Percentiles rank a stretch among this genome's conserved stretches.
phyloP scores from a whole-genome alignment of 2,888 invertebrate genomes.

The Phyllotreta striolata region DNA sequence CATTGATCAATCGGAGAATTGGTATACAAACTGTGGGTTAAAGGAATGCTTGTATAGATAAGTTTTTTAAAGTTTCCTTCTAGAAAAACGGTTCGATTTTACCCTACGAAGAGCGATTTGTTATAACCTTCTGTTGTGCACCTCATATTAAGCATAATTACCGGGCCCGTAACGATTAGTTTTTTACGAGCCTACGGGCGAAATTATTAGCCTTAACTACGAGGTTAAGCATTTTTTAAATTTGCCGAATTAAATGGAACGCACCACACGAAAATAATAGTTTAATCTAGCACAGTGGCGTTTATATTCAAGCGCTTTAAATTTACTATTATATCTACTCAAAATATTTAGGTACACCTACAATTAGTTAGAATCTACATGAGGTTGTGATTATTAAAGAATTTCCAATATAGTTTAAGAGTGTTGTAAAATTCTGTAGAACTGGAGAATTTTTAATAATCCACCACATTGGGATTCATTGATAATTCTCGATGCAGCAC shows the following conservation, averaged over 20 bases:
- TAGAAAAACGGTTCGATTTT: too few species aligned
- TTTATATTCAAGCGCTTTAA: too few species aligned
- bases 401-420: too few species aligned
- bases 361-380: too few species aligned
- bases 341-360: too few species aligned
- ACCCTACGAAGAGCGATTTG: too few species aligned
- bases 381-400: too few species aligned
- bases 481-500: not conserved
- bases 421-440: not conserved
- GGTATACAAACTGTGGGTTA: too few species aligned
- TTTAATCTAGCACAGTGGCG: constrained; percentile 13
- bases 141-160: not conserved
- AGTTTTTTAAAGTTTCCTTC: too few species aligned
- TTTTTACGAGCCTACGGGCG: constrained; percentile 22
- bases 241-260: constrained; percentile 36
- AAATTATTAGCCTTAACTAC: constrained; percentile 18
- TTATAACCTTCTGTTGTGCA: constrained; percentile 11
- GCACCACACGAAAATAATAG: constrained; percentile 23
- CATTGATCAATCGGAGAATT: too few species aligned
- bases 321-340: too few species aligned
- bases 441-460: not conserved
- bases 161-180: not conserved
- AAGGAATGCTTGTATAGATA: too few species aligned
- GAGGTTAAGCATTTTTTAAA: constrained; percentile 30
- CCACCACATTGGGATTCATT: not conserved